These are phyloP conservation scores for Cyprinodon variegatus DNA, from an alignment of 2,113 vertebrate species.

Conservation along the genomic window DNA sequence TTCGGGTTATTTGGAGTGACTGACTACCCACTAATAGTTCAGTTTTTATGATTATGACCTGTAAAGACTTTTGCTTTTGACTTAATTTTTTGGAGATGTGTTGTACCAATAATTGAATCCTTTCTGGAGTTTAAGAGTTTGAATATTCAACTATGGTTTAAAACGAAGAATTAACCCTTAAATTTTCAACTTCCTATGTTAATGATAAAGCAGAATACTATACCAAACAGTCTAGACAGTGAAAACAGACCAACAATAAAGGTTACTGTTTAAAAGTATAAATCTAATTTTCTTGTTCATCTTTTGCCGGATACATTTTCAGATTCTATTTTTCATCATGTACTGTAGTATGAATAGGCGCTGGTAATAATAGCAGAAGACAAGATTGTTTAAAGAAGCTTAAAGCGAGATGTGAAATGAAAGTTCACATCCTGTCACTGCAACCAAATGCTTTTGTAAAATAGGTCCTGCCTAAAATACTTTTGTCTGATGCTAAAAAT, in stretches of 20 bases:
- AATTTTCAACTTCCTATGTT: background rate
- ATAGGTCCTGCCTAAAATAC: constrained; percentile 3
- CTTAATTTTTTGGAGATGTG: background rate
- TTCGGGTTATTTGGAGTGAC: too few species aligned
- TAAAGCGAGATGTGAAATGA: background rate
- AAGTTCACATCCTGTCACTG: background rate
- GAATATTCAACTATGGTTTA: background rate
- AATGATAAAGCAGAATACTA: background rate
- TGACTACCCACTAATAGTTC: background rate
- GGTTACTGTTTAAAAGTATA: background rate
- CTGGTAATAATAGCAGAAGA: background rate
- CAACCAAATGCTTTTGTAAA: background rate
- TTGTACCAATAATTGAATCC: background rate
- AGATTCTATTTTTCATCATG: background rate
- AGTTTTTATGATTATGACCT: background rate
- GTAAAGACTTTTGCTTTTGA: background rate
- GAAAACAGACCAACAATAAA: background rate
- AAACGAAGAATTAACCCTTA: background rate
- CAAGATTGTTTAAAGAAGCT: too few species aligned
- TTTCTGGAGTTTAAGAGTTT: background rate
- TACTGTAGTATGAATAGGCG: background rate
- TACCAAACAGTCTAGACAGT: background rate
- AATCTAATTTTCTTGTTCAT: background rate
- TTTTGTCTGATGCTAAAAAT: constrained; percentile 26
- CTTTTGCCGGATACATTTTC: background rate